These are phyloP conservation scores for Cynocephalus volans DNA, from an alignment of 2,113 vertebrate genomes.

Conservation along the genomic window DNA sequence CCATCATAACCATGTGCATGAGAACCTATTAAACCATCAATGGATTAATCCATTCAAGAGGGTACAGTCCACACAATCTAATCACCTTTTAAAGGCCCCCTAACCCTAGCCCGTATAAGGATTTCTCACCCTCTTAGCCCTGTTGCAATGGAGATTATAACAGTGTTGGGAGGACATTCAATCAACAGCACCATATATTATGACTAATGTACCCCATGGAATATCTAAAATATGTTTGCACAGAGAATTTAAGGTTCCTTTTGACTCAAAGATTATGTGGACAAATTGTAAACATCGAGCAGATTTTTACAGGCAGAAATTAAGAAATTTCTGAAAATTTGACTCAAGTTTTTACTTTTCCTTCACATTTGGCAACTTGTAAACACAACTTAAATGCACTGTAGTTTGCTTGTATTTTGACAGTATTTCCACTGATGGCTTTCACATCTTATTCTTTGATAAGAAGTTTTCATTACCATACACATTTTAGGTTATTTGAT, in stretches of 20 bases:
- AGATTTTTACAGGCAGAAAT: not conserved
- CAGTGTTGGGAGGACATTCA: no score
- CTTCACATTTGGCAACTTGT: conserved; percentile 52
- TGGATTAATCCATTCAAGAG: no score
- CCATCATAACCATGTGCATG: no score
- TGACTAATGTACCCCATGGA: not conserved
- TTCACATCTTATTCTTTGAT: conserved; percentile 59
- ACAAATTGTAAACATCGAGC: conserved; percentile 19
- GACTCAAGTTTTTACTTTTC: conserved; percentile 46
- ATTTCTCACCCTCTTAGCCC: no score
- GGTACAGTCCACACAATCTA: no score
- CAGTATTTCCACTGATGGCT: conserved; percentile 49
- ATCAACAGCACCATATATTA: not conserved
- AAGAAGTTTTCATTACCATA: conserved; percentile 76
- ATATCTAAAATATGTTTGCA: not conserved
- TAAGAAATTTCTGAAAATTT: conserved; percentile 50
- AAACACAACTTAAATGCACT: conserved; percentile 26
- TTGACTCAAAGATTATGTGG: not conserved
- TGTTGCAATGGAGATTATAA: no score
- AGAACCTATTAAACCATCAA: no score
- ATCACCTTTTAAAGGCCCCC: no score
- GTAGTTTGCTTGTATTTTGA: conserved; percentile 63
- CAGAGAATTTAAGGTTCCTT: not conserved
- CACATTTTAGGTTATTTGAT: conserved; percentile 82
- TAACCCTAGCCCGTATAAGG: no score